phyloP scores from a whole-genome alignment of 2,888 invertebrate genomes.

The Acrobasis repandana region DNA sequence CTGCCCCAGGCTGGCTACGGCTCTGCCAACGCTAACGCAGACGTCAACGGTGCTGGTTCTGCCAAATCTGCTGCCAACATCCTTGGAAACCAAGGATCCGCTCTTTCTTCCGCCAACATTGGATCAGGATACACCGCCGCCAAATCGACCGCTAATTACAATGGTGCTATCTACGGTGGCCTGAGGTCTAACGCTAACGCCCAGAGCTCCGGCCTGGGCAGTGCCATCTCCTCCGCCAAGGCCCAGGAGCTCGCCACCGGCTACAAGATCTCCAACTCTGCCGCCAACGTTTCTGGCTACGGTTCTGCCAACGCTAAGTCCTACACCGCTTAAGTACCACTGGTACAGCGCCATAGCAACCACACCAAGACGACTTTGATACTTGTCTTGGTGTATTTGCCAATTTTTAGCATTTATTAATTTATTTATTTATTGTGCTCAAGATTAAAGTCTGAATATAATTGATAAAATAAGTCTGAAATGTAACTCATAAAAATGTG shows the following conservation, averaged over 20 bases:
- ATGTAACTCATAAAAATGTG: neutral
- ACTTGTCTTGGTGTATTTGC: constrained; percentile 79
- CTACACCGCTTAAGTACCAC: constrained; percentile 45
- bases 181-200: constrained; percentile 53
- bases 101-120: constrained; percentile 44
- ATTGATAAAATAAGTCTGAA: constrained; percentile 23
- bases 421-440: constrained; percentile 51
- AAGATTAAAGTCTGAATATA: constrained; percentile 33
- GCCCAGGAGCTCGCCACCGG: constrained; percentile 53
- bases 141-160: constrained; percentile 34
- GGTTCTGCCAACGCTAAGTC: constrained; percentile 65
- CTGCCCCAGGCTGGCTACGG: constrained; percentile 34
- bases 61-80: constrained; percentile 44
- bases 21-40: constrained; percentile 46
- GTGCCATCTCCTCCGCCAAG: constrained; percentile 57
- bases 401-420: constrained; percentile 33
- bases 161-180: constrained; percentile 38
- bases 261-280: constrained; percentile 57
- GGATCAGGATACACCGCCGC: constrained; percentile 38
- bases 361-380: constrained; percentile 73
- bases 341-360: constrained; percentile 47
- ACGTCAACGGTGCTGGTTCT: constrained; percentile 42
- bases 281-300: constrained; percentile 51
- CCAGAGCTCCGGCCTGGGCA: constrained; percentile 53
- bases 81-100: constrained; percentile 41